A percentile compares a stretch with the other conserved stretches of the same genome.
These are phyloP conservation scores for Caenorhabditis sp. DNA, from an alignment of 2,888 invertebrate genomes.

Conservation along the genomic window DNA sequence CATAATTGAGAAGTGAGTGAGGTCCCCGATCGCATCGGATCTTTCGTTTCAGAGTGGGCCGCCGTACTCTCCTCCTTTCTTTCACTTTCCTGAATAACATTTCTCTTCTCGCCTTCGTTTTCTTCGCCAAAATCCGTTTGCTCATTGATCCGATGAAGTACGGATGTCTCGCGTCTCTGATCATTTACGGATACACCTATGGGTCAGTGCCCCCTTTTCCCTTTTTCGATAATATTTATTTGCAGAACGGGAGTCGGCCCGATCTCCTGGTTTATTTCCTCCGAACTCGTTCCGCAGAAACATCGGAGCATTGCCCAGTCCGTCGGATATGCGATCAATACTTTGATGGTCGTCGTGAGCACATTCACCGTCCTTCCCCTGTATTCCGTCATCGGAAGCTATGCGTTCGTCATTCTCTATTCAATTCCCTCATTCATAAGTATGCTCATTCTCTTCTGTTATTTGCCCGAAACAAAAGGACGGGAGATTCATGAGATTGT, in stretches of 20 bases:
- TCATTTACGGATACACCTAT: conserved; percentile 68
- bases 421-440: conserved; percentile 63
- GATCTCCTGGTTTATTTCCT: conserved; percentile 71
- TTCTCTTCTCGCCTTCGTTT: conserved; percentile 59
- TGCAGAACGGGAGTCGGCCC: conserved; percentile 70
- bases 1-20: conserved; percentile 64
- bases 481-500: conserved; percentile 73
- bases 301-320: conserved; percentile 71
- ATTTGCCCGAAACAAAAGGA: conserved; percentile 71
- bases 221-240: not conserved
- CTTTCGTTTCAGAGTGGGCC: conserved; percentile 62
- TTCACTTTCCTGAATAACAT: conserved; percentile 63
- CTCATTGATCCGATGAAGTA: conserved; percentile 60
- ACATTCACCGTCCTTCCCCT: conserved; percentile 69
- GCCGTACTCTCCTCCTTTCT: conserved; percentile 63
- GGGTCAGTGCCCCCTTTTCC: conserved; percentile 52
- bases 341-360: conserved; percentile 64
- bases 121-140: conserved; percentile 61
- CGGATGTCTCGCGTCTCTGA: conserved; percentile 63
- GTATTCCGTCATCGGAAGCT: conserved; percentile 61
- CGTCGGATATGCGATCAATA: conserved; percentile 68
- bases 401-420: conserved; percentile 69
- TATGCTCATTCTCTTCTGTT: conserved; percentile 58
- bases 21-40: no score
- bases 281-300: conserved; percentile 70